Conservation (phyloP, 2,113 vertebrate species). For the Callaeas wilsoni region DNA sequence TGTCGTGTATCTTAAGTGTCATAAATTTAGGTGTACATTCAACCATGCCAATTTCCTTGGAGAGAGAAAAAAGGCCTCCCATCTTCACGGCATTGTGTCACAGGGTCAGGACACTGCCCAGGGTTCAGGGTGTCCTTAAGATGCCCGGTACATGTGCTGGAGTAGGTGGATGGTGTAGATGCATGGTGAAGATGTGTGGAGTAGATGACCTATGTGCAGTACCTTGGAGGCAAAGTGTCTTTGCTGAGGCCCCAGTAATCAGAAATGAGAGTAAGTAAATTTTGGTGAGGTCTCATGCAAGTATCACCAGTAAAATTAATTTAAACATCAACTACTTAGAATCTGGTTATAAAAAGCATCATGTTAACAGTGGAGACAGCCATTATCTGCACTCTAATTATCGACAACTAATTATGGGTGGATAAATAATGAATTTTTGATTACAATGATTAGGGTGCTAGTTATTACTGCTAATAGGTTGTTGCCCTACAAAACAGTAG, state of each 20-base stretch:
- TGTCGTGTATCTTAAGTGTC: not conserved
- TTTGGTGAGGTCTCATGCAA: not conserved
- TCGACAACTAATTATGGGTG: not conserved
- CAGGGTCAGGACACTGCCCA: not conserved
- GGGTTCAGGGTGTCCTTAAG: not conserved
- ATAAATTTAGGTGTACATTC: not conserved
- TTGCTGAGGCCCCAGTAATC: not conserved
- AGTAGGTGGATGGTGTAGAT: not conserved
- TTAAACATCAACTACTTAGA: not conserved
- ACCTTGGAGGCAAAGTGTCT: not conserved
- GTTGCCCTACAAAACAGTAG: not conserved
- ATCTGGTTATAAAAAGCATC: not conserved
- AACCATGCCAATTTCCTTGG: not conserved
- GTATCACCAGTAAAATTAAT: not conserved
- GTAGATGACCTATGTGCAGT: not conserved
- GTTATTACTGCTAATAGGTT: not conserved
- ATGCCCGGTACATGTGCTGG: not conserved
- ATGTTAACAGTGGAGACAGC: not conserved
- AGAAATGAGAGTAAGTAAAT: not conserved
- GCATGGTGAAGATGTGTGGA: accelerated
- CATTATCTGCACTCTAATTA: not conserved
- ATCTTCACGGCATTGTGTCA: not conserved
- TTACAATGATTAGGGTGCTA: not conserved
- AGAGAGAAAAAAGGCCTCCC: not conserved
- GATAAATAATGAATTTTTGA: not conserved